Percentiles rank a stretch among this genome's conserved stretches.
Conservation (phyloP, 2,888 invertebrate species). For the Leistus spinibarbis region DNA sequence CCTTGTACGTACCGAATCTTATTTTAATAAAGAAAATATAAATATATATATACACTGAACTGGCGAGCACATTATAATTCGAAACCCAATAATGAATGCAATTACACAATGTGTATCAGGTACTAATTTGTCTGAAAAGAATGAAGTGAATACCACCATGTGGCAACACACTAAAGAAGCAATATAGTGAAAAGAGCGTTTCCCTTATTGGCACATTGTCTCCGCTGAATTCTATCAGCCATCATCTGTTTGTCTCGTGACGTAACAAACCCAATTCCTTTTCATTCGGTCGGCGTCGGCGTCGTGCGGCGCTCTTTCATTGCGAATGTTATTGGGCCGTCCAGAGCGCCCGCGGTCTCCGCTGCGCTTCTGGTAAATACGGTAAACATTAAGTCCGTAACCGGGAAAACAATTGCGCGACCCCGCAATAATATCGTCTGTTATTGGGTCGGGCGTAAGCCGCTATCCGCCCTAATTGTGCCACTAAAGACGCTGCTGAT, state of each 20-base stretch:
- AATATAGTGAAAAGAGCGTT: not conserved
- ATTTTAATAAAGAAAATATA: no score
- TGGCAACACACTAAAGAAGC: not conserved
- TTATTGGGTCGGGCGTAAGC: conserved; percentile 22
- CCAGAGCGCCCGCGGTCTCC: no score
- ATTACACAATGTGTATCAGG: no score
- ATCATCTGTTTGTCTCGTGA: conserved; percentile 29
- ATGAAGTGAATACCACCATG: no score
- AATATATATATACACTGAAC: no score
- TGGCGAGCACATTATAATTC: no score
- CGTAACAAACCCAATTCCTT: conserved; percentile 12
- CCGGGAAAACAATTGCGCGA: conserved; percentile 32
- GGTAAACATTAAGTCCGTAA: conserved; percentile 30
- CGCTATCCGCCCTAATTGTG: conserved; percentile 32
- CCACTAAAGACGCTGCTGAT: conserved; percentile 24
- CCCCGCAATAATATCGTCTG: not conserved
- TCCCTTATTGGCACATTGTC: conserved; percentile 32
- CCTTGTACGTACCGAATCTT: no score
- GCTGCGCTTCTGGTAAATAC: conserved; percentile 18
- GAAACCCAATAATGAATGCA: no score
- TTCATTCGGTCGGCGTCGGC: not conserved
- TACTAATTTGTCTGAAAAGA: no score
- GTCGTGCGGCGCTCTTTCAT: not conserved
- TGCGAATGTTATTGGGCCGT: conserved; percentile 24
- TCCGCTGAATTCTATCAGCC: conserved; percentile 25